Percentiles rank a stretch among this genome's conserved stretches.
phyloP scores from a whole-genome alignment of 2,113 vertebrate genomes.

The Gymnogyps californianus region DNA sequence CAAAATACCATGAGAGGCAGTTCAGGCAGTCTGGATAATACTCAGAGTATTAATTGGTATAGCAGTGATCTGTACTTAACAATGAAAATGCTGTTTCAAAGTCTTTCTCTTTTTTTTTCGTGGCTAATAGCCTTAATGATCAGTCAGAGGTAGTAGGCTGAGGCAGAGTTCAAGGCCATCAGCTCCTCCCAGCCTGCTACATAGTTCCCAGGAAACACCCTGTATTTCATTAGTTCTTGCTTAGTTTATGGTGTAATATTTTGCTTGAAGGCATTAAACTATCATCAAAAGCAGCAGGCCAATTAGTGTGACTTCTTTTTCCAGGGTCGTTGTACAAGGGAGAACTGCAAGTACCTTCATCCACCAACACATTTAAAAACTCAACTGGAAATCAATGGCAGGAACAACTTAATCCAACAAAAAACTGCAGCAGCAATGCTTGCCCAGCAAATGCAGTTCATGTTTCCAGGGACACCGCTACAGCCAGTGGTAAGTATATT shows the following conservation, averaged over 20 bases:
- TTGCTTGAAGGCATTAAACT: neutral
- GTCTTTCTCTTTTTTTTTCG: neutral
- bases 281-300: neutral
- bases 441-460: conserved; percentile 99
- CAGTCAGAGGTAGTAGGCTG: neutral
- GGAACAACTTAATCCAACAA: conserved; percentile 99
- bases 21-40: neutral
- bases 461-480: conserved; percentile 95
- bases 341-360: conserved; percentile 99
- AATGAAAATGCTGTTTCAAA: neutral
- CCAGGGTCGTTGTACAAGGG: conserved; percentile 94
- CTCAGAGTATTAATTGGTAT: neutral
- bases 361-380: conserved; percentile 98
- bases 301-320: conserved; percentile 29
- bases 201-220: neutral
- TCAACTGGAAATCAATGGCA: conserved; percentile 95
- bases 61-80: neutral
- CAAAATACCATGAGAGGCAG: neutral
- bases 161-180: neutral
- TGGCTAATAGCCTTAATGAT: neutral
- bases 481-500: conserved; percentile 90
- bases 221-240: neutral
- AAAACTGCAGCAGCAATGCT: conserved; percentile 99
- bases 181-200: neutral
- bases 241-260: neutral